A percentile compares a stretch with the other conserved stretches of the same genome.
These are phyloP conservation scores for Penaeus chinensis DNA, from an alignment of 1,140 invertebrate genomes.

Conservation along the genomic window DNA sequence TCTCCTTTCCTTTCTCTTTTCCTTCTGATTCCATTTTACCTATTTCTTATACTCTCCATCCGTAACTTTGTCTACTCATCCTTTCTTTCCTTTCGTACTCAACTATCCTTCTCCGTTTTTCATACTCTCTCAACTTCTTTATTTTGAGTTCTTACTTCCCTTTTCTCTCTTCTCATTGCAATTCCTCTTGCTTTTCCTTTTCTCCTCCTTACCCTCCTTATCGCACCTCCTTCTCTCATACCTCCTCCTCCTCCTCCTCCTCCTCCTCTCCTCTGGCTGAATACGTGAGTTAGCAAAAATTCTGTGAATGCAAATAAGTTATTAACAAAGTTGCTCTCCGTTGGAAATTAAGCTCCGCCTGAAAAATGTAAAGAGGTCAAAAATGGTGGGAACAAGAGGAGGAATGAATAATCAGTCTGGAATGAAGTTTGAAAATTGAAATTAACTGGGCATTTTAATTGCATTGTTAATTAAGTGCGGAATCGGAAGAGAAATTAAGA, in stretches of 20 bases:
- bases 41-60: neutral
- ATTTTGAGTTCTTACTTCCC: neutral
- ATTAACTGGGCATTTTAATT: slow-evolving; percentile 62
- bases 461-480: slow-evolving; percentile 62
- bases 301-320: slow-evolving; percentile 62
- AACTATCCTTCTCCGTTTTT: neutral
- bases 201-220: slow-evolving; percentile 10
- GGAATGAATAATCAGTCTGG: slow-evolving; percentile 63
- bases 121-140: neutral
- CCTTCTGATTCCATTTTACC: neutral
- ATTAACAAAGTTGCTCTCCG: slow-evolving; percentile 62
- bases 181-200: slow-evolving; percentile 21
- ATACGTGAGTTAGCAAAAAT: slow-evolving; percentile 62
- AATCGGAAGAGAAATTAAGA: slow-evolving; percentile 60
- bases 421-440: slow-evolving; percentile 63
- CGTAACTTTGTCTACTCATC: neutral
- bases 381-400: slow-evolving; percentile 60
- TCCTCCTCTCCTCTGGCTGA: slow-evolving; percentile 51
- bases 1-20: neutral
- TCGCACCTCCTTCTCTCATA: slow-evolving; percentile 30
- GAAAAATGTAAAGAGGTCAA: slow-evolving; percentile 61
- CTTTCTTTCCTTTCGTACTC: neutral
- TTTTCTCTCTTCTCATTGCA: slow-evolving; percentile 23
- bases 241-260: slow-evolving; percentile 39
- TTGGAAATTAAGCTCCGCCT: slow-evolving; percentile 58